These are phyloP conservation scores for Aplysina aerophoba DNA, from an alignment of 37 sponge, comb jelly and placozoan genomes.

Conservation along the genomic window DNA sequence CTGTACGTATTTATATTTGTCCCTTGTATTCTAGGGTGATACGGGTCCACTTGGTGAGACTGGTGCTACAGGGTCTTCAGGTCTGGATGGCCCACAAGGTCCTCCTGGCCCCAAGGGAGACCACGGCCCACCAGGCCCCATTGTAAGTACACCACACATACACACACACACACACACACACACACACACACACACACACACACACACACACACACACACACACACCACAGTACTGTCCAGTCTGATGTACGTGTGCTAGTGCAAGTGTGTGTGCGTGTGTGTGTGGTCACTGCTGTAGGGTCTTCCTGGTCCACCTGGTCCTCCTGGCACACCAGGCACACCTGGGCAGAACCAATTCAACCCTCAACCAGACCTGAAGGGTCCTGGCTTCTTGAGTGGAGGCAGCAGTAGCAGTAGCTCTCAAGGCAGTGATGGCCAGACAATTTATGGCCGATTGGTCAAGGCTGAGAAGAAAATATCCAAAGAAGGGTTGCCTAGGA, in stretches of 20 bases:
- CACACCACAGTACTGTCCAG: background rate
- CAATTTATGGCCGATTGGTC: slow-evolving; percentile 64
- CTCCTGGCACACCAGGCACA: slow-evolving; percentile 26
- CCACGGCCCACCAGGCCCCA: slow-evolving; percentile 50
- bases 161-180: background rate
- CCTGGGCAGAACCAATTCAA: slow-evolving; percentile 19
- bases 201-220: background rate
- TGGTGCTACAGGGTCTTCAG: slow-evolving; percentile 42
- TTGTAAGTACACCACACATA: slow-evolving; percentile 25
- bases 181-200: background rate
- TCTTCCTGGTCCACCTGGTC: slow-evolving; percentile 34
- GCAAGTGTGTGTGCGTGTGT: background rate
- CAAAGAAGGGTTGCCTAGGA: slow-evolving; percentile 53
- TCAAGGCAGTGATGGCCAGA: background rate
- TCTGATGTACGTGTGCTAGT: background rate
- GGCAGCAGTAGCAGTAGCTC: background rate
- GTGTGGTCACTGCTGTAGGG: no score
- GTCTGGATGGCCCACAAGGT: slow-evolving; percentile 44
- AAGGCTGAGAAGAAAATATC: slow-evolving; percentile 43
- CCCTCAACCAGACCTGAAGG: slow-evolving; percentile 21
- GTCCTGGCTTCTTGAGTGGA: background rate
- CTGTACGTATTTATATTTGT: no score
- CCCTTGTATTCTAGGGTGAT: no score
- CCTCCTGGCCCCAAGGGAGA: slow-evolving; percentile 53
- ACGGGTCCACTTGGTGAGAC: slow-evolving; percentile 59